Base-by-base conservation (phyloP, 1,140 invertebrate genomes). In the Lordiphosa stackelbergi region DNA sequence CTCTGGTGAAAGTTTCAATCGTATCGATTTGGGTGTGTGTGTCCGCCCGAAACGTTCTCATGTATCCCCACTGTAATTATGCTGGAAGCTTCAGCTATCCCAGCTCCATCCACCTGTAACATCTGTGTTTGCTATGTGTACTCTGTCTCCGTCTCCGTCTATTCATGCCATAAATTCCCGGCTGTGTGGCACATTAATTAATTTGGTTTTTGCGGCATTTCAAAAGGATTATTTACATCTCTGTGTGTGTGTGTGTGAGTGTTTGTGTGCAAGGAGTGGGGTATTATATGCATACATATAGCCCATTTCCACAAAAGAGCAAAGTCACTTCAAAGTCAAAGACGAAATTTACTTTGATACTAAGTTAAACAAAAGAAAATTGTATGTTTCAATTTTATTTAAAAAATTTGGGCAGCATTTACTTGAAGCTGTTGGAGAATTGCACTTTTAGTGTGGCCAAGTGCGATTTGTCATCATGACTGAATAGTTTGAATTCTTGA, bases 151-250 rank as follows among this genome's bases (percentile, higher is more conserved):
- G 43, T 36, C 37, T 38, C 13, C 69, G 51, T 55, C 77, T 58
- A 72, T 77, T 83, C 58, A 58, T 61, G 69, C 77, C 77, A 83
- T 83, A 73, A 83, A 73, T 83, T 83, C 69, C 77, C 43, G 72
- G 60, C 72, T 77, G 77, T 77, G 74, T 81, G 75, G 74, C 74
- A 79, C 75, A 79, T 79, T 79, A 83, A 83, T 83, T 83, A 83
- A 83, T 83, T 77, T 83, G 77, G 66, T 51, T 70, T 83, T 81
- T 83, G 64, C 64, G 57, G 37, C 77, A 83, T 83, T 81, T 83
- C 77, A 69, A 56, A 83, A 83, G 77, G 77, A 83, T 83, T 83
- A 83, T 69, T 75, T 79, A 72, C 71, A 46, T 9, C 24, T 28
- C 11, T 46, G 5, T 46, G 11, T 45, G 6, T 28, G 22, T 10